phyloP scores from a whole-genome alignment of 2,888 invertebrate species.

The Hydropsyche betteni region DNA sequence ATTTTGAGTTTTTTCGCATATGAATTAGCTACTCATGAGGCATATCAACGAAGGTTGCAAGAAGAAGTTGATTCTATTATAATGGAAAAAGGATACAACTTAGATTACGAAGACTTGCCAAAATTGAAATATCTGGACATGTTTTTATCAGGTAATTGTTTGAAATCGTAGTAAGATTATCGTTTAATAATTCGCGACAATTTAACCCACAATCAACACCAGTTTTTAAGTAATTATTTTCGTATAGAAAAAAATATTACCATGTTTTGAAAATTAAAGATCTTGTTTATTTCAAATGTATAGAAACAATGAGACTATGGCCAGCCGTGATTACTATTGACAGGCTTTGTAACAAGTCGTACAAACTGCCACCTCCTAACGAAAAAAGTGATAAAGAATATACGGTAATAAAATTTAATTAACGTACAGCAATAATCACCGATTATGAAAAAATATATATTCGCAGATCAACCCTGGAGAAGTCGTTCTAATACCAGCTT shows the following conservation, averaged over 20 bases:
- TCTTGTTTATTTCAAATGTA: too few species aligned
- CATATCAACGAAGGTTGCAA: constrained; percentile 54
- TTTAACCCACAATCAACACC: too few species aligned
- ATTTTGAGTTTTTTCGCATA: constrained; percentile 53
- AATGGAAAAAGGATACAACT: constrained; percentile 47
- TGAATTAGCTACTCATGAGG: constrained; percentile 54
- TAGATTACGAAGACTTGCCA: constrained; percentile 53
- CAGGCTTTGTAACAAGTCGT: constrained; percentile 6
- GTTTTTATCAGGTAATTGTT: constrained; percentile 53
- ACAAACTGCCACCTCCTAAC: background rate
- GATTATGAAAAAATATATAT: background rate
- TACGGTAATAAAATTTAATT: background rate
- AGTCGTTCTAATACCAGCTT: background rate
- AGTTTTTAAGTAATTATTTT: too few species aligned
- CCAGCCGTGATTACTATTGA: background rate
- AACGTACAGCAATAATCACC: too few species aligned
- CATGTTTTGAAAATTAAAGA: too few species aligned
- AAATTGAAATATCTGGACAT: constrained; percentile 56
- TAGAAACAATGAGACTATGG: constrained; percentile 27
- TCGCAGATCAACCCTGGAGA: constrained; percentile 4
- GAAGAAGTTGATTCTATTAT: constrained; percentile 55
- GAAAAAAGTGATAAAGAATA: background rate
- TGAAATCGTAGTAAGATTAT: too few species aligned
- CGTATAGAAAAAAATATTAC: too few species aligned
- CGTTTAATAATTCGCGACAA: too few species aligned